Evolutionary conservation across 2,888 invertebrate genomes (phyloP).

Genomic region (Acanthosepion esculentum): DNA sequence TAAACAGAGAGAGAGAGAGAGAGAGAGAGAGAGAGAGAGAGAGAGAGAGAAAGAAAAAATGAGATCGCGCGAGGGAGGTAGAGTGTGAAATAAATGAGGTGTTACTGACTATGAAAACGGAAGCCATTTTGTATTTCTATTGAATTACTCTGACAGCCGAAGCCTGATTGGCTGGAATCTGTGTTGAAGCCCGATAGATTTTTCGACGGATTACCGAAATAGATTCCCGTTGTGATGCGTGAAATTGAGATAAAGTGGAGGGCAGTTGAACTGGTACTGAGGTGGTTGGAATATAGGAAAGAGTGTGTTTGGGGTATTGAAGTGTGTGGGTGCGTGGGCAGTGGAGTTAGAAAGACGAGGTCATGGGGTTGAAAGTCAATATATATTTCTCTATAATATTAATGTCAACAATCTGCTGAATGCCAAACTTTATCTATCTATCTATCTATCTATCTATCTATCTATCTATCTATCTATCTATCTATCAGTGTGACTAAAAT

Average conservation of each 20-base stretch:
- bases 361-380: neutral
- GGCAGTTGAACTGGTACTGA: neutral
- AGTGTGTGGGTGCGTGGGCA: neutral
- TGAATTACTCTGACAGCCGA: constrained; percentile 4
- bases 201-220: constrained; percentile 33
- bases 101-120: neutral
- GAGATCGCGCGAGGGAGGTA: neutral
- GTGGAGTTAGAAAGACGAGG: neutral
- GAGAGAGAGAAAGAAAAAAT: neutral
- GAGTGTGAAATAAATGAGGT: neutral
- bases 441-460: neutral
- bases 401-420: neutral
- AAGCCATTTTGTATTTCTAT: constrained; percentile 33
- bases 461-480: neutral
- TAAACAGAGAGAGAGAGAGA: neutral
- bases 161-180: constrained; percentile 21
- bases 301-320: neutral
- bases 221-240: neutral
- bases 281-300: neutral
- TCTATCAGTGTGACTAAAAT: neutral
- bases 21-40: neutral
- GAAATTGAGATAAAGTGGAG: neutral
- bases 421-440: neutral
- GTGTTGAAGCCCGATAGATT: constrained; percentile 33
- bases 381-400: neutral